Percentiles rank a stretch among this genome's conserved stretches.
Conservation (phyloP, 2,113 vertebrate species). For the Chaetops frenatus region DNA sequence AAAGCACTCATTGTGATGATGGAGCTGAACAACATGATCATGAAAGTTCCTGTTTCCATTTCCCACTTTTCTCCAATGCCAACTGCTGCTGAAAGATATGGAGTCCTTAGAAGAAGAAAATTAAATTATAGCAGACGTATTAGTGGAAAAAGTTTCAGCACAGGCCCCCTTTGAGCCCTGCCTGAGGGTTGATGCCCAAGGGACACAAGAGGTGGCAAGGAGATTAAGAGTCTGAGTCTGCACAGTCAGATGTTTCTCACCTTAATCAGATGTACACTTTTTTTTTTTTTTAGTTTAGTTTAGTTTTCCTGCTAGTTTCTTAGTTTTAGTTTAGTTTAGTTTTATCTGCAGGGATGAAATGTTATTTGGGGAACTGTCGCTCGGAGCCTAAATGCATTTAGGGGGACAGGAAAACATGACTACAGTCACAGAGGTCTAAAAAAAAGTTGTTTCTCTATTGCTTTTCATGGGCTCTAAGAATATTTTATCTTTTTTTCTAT, state of each 20-base stretch:
- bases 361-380: background rate
- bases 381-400: background rate
- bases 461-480: background rate
- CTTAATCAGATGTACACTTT: background rate
- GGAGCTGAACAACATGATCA: background rate
- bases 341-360: background rate
- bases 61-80: background rate
- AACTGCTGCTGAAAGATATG: background rate
- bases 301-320: too few relatives aligned
- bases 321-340: background rate
- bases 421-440: background rate
- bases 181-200: background rate
- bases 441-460: background rate
- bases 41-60: background rate
- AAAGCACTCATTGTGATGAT: background rate
- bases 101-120: background rate
- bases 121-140: background rate
- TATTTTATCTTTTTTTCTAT: background rate
- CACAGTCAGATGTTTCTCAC: background rate
- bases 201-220: background rate
- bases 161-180: background rate
- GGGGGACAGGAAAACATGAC: background rate
- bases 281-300: background rate
- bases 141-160: background rate
- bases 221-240: background rate